Conservation (phyloP, 1,140 invertebrate species). For the Eulimnadia texana region DNA sequence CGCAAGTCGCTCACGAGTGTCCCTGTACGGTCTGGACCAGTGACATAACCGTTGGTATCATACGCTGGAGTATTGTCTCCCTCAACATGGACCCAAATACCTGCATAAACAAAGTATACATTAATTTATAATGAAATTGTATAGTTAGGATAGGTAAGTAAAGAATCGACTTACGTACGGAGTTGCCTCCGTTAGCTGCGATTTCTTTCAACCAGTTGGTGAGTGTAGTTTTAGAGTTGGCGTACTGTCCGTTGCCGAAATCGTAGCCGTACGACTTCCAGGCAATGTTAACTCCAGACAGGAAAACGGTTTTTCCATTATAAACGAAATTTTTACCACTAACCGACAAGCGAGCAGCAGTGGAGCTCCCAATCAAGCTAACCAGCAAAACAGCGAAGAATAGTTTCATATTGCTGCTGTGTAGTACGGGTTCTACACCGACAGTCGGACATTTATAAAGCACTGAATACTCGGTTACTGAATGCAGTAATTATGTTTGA, state of each 20-base stretch:
- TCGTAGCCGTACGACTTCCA: slow-evolving; percentile 27
- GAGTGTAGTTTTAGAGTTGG: slow-evolving; percentile 11
- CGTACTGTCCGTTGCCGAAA: slow-evolving; percentile 28
- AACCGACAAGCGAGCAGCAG: not conserved
- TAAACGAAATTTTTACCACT: slow-evolving; percentile 7
- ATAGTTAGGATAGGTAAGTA: not conserved
- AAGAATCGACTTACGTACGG: slow-evolving; percentile 26
- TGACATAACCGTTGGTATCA: slow-evolving; percentile 19
- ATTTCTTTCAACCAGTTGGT: slow-evolving; percentile 26
- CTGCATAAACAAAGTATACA: slow-evolving; percentile 19
- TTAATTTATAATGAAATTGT: not conserved
- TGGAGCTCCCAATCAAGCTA: not conserved
- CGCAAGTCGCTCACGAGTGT: slow-evolving; percentile 20
- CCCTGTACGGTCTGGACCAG: slow-evolving; percentile 15
- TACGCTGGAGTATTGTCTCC: slow-evolving; percentile 25
- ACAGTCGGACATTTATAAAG: too few relatives aligned
- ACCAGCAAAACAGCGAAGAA: too few relatives aligned
- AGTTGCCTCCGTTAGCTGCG: slow-evolving; percentile 28
- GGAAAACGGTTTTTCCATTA: slow-evolving; percentile 27
- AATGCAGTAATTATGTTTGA: too few relatives aligned
- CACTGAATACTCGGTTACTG: too few relatives aligned
- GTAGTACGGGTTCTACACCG: too few relatives aligned
- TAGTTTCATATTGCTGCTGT: too few relatives aligned
- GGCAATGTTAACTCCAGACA: slow-evolving; percentile 30
- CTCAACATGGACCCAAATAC: slow-evolving; percentile 32